Evolutionary conservation across 2,888 invertebrate species (phyloP), one percentile per base, ranked within the genome.

Genomic region (Odontothrips loti): DNA sequence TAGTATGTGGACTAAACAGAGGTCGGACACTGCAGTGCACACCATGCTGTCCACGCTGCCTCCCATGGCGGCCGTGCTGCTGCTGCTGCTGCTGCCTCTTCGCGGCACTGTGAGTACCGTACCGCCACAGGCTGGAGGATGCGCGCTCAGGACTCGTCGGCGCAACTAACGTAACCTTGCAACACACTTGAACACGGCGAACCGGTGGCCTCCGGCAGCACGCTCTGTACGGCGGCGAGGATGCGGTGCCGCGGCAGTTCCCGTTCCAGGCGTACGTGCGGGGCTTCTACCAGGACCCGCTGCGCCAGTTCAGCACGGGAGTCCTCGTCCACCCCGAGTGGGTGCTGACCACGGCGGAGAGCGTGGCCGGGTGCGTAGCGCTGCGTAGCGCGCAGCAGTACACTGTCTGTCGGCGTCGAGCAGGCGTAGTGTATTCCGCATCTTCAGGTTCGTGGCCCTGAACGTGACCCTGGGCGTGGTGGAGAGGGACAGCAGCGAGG

Each of bases 291-390:
- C 1, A 1, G 27, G 68, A 75, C 27, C 27, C 10, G 11, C 2
- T 10, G 68, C 68, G 68, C 68, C 0, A 23, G 27, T 27, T 75
- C 68, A 27, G 68, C 68, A 27, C 68, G 11, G 68, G 68, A 3
- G 68, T 10, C 23, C 68, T 75, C 68, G 27, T 75, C 68, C 68
- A 75, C 68, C 68, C 68, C 68, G 68, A 75, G 68, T 75, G 68
- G 68, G 68, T 75, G 68, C 68, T 75, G 23, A 23, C 68, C 68
- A 27, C 23, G 23, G 68, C 68, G 27, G 68, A 75, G 27, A 75
- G 68, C 27, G 68, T 75, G 23, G 68, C 68, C 27, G 68, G 23
- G 68, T 75, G 23, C 68, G 68, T 75, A 23, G 51, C 11, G 63
- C 23, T n/a, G 63, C 10, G 48, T 12, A 12, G n/a, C n/a, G n/a